A percentile compares a stretch with the other conserved stretches of the same genome.
Evolutionary conservation across 2,797 vertebrate genomes (phyloP).

Genomic region (Coendou prehensilis): DNA sequence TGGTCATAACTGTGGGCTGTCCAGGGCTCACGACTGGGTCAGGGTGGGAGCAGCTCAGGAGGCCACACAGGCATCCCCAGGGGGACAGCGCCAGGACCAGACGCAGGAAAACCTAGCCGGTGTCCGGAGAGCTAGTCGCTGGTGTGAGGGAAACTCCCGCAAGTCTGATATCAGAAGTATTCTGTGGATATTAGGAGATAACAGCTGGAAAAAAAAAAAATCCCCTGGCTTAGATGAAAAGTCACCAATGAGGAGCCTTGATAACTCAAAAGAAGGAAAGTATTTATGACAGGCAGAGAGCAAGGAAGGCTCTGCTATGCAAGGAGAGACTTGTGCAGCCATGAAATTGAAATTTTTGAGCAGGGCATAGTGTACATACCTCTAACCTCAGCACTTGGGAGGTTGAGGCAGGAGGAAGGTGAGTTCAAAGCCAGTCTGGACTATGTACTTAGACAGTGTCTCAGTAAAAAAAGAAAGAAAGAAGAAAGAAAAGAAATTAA

Average conservation of each 20-base stretch:
- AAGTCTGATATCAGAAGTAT: background rate
- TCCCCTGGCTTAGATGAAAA: slow-evolving; percentile 1
- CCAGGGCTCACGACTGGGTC: background rate
- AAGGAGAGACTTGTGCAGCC: background rate
- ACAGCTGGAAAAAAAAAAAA: background rate
- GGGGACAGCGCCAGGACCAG: background rate
- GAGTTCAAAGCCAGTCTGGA: background rate
- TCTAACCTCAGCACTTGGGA: background rate
- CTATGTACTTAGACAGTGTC: background rate
- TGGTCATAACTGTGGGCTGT: background rate
- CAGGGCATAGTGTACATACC: background rate
- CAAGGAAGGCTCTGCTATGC: background rate
- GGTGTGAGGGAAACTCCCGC: background rate
- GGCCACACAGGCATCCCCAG: background rate
- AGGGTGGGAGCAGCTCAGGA: background rate
- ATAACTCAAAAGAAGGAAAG: slow-evolving; percentile 1
- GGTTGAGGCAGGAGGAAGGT: background rate
- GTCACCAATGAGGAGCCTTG: background rate
- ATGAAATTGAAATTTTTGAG: background rate
- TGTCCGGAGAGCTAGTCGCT: background rate
- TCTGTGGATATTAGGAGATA: background rate
- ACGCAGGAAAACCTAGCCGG: background rate
- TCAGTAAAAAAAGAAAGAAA: too few relatives aligned
- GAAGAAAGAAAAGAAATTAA: background rate
- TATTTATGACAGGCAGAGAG: background rate